phyloP scores from a whole-genome alignment of 2,113 vertebrate genomes.

The Castor canadensis region DNA sequence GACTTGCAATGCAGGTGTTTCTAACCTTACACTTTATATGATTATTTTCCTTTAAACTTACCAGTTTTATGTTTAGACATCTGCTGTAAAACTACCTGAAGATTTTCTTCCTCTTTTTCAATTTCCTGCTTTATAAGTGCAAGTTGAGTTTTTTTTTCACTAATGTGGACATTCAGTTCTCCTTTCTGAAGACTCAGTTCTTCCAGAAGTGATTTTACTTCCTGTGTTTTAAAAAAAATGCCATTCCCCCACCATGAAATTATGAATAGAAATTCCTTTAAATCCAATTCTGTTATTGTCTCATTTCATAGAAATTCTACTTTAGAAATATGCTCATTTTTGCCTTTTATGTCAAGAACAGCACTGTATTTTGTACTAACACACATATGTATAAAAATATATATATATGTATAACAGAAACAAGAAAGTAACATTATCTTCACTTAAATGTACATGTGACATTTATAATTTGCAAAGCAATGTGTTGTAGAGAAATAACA shows the following conservation, averaged over 20 bases:
- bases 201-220: slow-evolving; percentile 85
- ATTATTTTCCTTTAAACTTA: slow-evolving; percentile 74
- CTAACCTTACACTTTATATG: neutral
- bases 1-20: neutral
- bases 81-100: slow-evolving; percentile 82
- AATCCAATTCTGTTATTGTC: slow-evolving; percentile 33
- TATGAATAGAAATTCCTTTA: slow-evolving; percentile 44
- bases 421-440: neutral
- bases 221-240: slow-evolving; percentile 78
- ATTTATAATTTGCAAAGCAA: neutral
- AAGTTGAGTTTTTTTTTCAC: slow-evolving; percentile 85
- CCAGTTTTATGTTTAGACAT: slow-evolving; percentile 86
- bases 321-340: slow-evolving; percentile 42
- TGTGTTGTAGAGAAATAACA: neutral
- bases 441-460: neutral
- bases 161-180: slow-evolving; percentile 86
- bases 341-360: slow-evolving; percentile 20
- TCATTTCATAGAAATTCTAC: slow-evolving; percentile 35
- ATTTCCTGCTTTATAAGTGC: slow-evolving; percentile 83
- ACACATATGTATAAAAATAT: neutral
- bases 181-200: slow-evolving; percentile 86
- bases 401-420: neutral
- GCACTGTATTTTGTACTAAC: neutral
- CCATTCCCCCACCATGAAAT: neutral
- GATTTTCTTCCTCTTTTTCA: slow-evolving; percentile 83